Evolutionary conservation across 2,113 vertebrate genomes (phyloP).

Genomic region (Chrysochloris asiatica): DNA sequence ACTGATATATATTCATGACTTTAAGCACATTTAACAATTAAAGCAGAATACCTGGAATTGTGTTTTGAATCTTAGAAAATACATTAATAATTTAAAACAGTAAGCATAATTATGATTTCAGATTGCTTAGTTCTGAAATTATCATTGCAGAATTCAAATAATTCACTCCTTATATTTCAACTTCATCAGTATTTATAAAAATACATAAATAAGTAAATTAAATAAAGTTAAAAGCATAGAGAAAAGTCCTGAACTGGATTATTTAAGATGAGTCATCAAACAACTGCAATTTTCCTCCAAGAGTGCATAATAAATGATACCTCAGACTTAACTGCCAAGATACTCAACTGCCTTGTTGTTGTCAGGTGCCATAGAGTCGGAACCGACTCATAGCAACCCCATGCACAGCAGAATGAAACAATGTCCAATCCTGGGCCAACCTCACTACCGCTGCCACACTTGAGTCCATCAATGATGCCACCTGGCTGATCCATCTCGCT

Average conservation of each 20-base stretch:
- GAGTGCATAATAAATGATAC: neutral
- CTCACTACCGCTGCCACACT: no score
- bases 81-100: neutral
- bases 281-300: neutral
- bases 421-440: no score
- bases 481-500: no score
- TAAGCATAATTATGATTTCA: constrained; percentile 18
- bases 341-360: no score
- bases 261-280: constrained; percentile 8
- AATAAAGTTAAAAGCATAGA: neutral
- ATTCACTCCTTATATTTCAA: neutral
- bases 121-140: constrained; percentile 19
- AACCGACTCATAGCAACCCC: no score
- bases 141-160: neutral
- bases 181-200: neutral
- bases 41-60: neutral
- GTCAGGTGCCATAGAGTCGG: no score
- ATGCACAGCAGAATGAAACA: no score
- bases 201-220: neutral
- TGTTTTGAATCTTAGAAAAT: constrained; percentile 14
- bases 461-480: no score
- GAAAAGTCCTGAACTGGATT: neutral
- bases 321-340: neutral
- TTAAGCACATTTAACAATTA: neutral
- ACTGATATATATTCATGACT: constrained; percentile 29